Evolutionary conservation across 1,140 invertebrate species (phyloP).

Genomic region (Whitmania pigra): DNA sequence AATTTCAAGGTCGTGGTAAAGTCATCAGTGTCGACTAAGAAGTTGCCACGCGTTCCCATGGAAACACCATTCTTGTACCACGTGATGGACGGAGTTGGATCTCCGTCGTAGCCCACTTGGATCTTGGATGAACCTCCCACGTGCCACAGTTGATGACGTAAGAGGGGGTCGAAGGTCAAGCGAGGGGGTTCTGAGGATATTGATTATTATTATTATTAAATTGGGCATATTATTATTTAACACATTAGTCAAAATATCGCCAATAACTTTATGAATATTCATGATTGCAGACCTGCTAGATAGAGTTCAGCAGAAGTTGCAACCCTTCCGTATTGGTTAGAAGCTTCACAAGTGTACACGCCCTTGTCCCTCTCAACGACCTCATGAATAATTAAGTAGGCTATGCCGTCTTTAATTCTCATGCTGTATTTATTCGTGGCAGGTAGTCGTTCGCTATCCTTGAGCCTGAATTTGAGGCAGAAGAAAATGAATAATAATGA

Average conservation of each 20-base stretch:
- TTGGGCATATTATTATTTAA: too few species aligned
- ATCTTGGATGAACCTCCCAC: constrained; percentile 23
- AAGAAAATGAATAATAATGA: not conserved
- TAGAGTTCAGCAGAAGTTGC: constrained; percentile 35
- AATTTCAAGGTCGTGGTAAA: constrained; percentile 52
- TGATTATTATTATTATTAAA: too few species aligned
- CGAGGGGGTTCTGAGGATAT: constrained; percentile 16
- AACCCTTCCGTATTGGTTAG: constrained; percentile 34
- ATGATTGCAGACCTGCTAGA: constrained; percentile 30
- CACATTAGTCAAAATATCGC: too few species aligned
- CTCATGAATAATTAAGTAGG: constrained; percentile 32
- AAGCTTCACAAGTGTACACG: constrained; percentile 34
- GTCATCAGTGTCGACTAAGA: constrained; percentile 20
- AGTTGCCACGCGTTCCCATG: constrained; percentile 37
- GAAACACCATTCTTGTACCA: constrained; percentile 25
- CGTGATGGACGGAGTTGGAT: constrained; percentile 24
- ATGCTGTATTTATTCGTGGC: constrained; percentile 29
- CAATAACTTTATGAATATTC: not conserved
- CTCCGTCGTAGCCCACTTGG: constrained; percentile 21
- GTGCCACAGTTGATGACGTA: constrained; percentile 11
- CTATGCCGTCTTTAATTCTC: constrained; percentile 29
- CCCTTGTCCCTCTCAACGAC: constrained; percentile 33
- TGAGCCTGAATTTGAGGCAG: constrained; percentile 29
- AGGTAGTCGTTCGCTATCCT: constrained; percentile 32
- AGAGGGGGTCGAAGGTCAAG: constrained; percentile 20